Base-by-base conservation (phyloP, 2,888 invertebrate genomes). In the Ornithoptera priamus region DNA sequence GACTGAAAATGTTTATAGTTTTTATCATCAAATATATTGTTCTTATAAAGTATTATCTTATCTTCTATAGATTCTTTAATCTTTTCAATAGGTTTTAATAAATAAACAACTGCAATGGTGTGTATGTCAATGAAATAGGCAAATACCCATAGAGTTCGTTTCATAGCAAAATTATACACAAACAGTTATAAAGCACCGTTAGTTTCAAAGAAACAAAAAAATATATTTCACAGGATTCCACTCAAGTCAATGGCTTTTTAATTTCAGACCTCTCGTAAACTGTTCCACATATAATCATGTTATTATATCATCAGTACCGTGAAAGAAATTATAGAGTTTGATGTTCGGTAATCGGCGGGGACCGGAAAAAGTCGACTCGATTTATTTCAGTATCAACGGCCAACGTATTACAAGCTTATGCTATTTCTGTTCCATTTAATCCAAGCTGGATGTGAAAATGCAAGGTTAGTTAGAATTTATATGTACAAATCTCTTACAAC, bases 371-470 rank as follows among this genome's bases (percentile, higher is more conserved):
- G n/a, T 24, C 62, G 22, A 42, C 58, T 24, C 2, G 42, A 57
- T 20, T 50, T 18, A 46, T 22, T 59, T 59, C 42, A 24, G 74
- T 76, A 72, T 75, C 76, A 75, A 73, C 64, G 70, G 68, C 50
- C 17, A 63, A 46, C 18, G 50, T 71, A 73, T 75, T 77, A 72
- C 72, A 71, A 72, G 81, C 83, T 85, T 84, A 82, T 78, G 81
- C 86, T 89, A 89, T 89, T 89, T 87, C 75, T 75, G 84, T 79
- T 76, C 50, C 76, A 80, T 84, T 84, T 80, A 80, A 78, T 78
- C 78, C 74, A 73, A 77, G 74, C 77, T 78, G 78, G 81, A 81
- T 78, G 70, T 73, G 73, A 77, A 74, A 74, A 73, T 68, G 71
- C 77, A 80, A 82, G 79, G 81, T 78, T 79, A 72, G 68, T 72